Evolutionary conservation across 2,113 vertebrate species (phyloP), one percentile per base, ranked within the genome.

Genomic region (Conger conger): DNA sequence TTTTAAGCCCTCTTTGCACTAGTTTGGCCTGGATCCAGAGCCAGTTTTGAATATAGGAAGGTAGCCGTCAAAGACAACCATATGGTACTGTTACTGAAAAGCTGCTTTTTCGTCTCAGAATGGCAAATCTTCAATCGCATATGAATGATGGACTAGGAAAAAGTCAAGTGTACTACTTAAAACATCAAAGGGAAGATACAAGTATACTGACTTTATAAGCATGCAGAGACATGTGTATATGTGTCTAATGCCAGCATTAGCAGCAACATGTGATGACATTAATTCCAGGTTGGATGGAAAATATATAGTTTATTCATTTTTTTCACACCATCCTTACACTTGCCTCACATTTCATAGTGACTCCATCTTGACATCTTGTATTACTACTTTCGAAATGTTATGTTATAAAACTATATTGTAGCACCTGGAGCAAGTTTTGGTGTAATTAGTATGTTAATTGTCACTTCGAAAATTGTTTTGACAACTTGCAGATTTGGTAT

Each of bases 11-110:
- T 82, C 53, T 40, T 38, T 82, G 36, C 57, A 23, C 33, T 36
- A 63, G 57, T 36, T 82, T 82, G 54, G 35, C 81, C 54, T 68
- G 35, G 81, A 82, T 82, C 35, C 35, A 38, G 53, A 82, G 36
- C 57, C 1, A 27, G 57, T 68, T 82, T 40, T 82, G 30, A 82
- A 23, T 20, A 35, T 17, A 35, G 45, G 33, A 82, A 37, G 76
- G 16, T 77, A 77, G 76, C 4, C 3, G 33, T 77, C 76, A 78
- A 78, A 73, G 76, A 38, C 2, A 78, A 15, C 11, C 35, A 38
- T 37, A 78, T 78, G 36, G 35, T 38, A 9, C 35, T 23, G 76
- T 27, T 20, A 4, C 76, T 78, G 76, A 38, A 23, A 78, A 36
- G 18, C 37, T 8, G 36, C 35, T 15, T 73, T 73, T 33, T 73